Percentiles rank a stretch among this genome's conserved stretches.
Evolutionary conservation across 2,888 invertebrate species (phyloP).

Genomic region (Phragmatobia fuliginosa): DNA sequence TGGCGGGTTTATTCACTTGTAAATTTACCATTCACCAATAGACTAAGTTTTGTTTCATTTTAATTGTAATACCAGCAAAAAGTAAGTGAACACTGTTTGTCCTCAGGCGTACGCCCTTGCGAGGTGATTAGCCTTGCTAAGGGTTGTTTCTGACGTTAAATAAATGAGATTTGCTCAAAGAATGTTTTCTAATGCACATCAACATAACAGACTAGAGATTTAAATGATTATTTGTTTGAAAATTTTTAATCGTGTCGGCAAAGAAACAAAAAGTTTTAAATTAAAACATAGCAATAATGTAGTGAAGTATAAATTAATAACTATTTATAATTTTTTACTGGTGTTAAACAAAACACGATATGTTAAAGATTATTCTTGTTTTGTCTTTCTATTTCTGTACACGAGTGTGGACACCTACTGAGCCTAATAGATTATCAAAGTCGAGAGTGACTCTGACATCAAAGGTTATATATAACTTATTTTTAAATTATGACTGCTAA

Average conservation of each 20-base stretch:
- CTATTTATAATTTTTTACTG: not conserved
- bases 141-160: not conserved
- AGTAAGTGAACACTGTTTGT: not conserved
- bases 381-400: too few species aligned
- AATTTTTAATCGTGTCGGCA: not conserved
- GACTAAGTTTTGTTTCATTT: conserved; percentile 30
- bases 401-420: too few species aligned
- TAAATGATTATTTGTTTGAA: not conserved
- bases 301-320: not conserved
- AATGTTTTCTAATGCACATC: not conserved
- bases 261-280: not conserved
- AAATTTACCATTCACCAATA: conserved; percentile 28
- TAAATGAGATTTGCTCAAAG: not conserved
- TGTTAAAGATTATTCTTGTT: too few species aligned
- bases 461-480: too few species aligned
- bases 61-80: conserved; percentile 10
- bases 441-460: too few species aligned
- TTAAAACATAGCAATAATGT: not conserved
- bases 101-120: not conserved
- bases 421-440: not conserved
- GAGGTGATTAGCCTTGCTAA: not conserved
- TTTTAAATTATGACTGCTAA: too few species aligned
- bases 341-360: not conserved
- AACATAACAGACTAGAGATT: not conserved
- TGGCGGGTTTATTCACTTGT: conserved; percentile 36